Conservation (phyloP, 2,113 vertebrate species). For the Tragelaphus imberbis region DNA sequence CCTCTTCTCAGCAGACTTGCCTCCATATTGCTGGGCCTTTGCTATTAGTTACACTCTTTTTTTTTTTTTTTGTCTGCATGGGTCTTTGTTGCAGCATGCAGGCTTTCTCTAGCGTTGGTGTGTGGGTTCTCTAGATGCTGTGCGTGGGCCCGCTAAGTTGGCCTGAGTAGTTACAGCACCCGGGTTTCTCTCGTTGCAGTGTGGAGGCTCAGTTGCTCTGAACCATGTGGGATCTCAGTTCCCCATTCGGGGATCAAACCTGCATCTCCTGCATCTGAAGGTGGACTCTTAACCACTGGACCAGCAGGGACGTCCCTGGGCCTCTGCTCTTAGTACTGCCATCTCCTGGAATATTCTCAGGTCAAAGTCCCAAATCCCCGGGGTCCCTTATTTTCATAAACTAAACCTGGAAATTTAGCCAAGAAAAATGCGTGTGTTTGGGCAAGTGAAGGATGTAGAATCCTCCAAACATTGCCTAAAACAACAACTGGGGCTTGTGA, state of each 20-base stretch:
- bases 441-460: not conserved
- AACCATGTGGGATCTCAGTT: not conserved
- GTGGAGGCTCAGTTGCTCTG: not conserved
- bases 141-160: not conserved
- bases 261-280: not conserved
- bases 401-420: not conserved
- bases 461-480: not conserved
- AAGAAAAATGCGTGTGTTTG: not conserved
- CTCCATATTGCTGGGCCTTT: not conserved
- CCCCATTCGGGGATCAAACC: not conserved
- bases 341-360: not conserved
- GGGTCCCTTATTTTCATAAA: not conserved
- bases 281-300: not conserved
- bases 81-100: not conserved
- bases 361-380: not conserved
- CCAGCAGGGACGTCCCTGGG: not conserved
- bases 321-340: not conserved
- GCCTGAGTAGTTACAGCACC: not conserved
- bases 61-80: not conserved
- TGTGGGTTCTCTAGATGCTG: not conserved
- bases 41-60: not conserved
- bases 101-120: not conserved
- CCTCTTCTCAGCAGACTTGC: not conserved
- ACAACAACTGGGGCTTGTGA: not conserved
- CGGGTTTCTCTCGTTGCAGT: not conserved